These are phyloP conservation scores for Drosophila bocqueti DNA, from an alignment of 1,140 invertebrate species.

Conservation along the genomic window DNA sequence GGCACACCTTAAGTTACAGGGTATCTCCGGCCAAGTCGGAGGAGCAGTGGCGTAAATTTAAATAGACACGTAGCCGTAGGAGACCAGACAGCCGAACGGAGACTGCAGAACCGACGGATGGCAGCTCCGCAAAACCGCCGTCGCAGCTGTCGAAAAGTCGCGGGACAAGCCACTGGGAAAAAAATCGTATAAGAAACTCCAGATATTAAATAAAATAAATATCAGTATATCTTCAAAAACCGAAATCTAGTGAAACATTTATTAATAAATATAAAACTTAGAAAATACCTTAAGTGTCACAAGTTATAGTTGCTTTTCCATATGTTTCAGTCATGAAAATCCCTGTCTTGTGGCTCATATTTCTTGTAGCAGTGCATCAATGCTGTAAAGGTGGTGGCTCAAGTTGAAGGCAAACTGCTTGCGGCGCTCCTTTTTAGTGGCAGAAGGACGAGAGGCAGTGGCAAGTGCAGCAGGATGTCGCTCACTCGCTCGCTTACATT, in stretches of 20 bases:
- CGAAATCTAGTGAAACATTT: no score
- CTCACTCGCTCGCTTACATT: slow-evolving; percentile 13
- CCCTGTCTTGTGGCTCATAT: not conserved
- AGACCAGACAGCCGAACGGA: slow-evolving; percentile 44
- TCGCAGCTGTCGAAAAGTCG: slow-evolving; percentile 10
- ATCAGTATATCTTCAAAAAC: no score
- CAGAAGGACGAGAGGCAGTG: slow-evolving; percentile 11
- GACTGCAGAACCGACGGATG: slow-evolving; percentile 24
- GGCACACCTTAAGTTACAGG: slow-evolving; percentile 21
- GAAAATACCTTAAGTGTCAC: not conserved
- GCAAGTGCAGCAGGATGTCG: slow-evolving; percentile 35
- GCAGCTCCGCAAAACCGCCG: slow-evolving; percentile 26
- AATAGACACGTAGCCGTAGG: slow-evolving; percentile 53
- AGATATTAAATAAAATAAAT: no score
- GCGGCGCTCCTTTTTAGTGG: slow-evolving; percentile 15
- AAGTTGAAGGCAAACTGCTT: slow-evolving; percentile 39
- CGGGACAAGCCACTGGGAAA: slow-evolving; percentile 6
- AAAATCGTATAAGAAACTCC: not conserved
- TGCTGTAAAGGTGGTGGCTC: slow-evolving; percentile 12
- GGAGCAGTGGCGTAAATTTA: slow-evolving; percentile 29
- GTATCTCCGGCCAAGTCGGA: slow-evolving; percentile 1
- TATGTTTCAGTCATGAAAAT: not conserved
- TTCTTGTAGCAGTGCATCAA: slow-evolving; percentile 1
- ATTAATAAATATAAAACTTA: not conserved
- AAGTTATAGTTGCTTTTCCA: no score